These are phyloP conservation scores for Scomberomorus guttatus DNA, from an alignment of 2,797 vertebrate genomes.

Conservation along the genomic window DNA sequence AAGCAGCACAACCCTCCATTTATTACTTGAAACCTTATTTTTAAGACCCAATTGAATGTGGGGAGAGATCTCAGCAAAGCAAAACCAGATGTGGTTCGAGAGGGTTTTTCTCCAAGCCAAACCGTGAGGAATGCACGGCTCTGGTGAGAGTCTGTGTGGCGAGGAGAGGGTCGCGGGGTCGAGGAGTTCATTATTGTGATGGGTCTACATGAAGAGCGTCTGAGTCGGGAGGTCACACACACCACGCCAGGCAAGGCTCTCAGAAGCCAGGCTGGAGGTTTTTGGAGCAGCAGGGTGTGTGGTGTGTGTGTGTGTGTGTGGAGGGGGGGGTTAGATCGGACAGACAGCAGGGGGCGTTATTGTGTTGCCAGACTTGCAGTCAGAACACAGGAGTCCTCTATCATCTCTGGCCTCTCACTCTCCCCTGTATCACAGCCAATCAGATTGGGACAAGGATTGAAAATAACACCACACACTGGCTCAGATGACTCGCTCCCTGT, in stretches of 20 bases:
- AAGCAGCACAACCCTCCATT: conserved; percentile 72
- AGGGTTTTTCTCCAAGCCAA: conserved; percentile 65
- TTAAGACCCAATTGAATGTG: conserved; percentile 74
- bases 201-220: conserved; percentile 57
- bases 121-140: conserved; percentile 76
- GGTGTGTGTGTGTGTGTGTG: conserved; percentile 8
- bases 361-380: conserved; percentile 71
- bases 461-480: conserved; percentile 51
- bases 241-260: conserved; percentile 3
- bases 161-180: conserved; percentile 60
- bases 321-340: conserved; percentile 8
- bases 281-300: conserved; percentile 24
- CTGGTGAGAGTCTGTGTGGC: conserved; percentile 51
- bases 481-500: conserved; percentile 34
- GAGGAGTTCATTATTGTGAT: conserved; percentile 71
- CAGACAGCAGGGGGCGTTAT: conserved; percentile 83
- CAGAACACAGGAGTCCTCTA: conserved; percentile 36
- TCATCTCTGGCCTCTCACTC: conserved; percentile 47
- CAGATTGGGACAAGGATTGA: conserved; percentile 37
- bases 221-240: conserved; percentile 51
- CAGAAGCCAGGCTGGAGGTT: conserved; percentile 11
- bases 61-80: conserved; percentile 73
- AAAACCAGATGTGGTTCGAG: conserved; percentile 81
- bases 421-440: conserved; percentile 51
- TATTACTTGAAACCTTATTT: conserved; percentile 76